phyloP scores from a whole-genome alignment of 2,113 vertebrate genomes.

The Tyto alba region DNA sequence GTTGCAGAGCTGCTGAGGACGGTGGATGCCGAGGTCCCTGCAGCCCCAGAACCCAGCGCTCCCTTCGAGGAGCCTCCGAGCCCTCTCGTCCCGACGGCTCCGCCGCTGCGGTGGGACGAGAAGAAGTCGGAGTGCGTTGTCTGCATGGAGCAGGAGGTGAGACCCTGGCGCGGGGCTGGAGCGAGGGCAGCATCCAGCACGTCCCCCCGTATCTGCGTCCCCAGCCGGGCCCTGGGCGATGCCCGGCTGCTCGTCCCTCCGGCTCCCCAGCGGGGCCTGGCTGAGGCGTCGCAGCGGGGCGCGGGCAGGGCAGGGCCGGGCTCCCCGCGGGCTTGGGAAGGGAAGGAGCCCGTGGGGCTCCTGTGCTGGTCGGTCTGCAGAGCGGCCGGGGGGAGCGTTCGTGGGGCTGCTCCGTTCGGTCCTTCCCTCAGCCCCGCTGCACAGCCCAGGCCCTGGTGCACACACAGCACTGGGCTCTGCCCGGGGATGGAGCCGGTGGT shows the following conservation, averaged over 20 bases:
- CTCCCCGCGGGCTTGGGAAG: background rate
- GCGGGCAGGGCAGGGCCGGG: background rate
- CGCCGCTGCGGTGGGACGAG: constrained; percentile 52
- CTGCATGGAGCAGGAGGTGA: constrained; percentile 91
- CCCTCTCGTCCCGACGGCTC: constrained; percentile 60
- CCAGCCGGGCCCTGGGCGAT: background rate
- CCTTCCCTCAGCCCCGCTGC: background rate
- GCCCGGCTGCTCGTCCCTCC: background rate
- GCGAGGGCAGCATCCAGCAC: background rate
- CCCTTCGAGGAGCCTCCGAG: background rate
- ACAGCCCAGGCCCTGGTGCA: background rate
- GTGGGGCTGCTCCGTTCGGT: fast-evolving
- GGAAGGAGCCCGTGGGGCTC: background rate
- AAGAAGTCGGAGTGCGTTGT: constrained; percentile 85
- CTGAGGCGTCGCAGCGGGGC: fast-evolving
- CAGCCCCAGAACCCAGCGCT: constrained; percentile 45
- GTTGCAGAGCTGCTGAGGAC: constrained; percentile 67
- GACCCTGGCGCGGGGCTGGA: background rate
- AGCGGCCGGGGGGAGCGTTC: fast-evolving
- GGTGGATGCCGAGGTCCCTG: background rate
- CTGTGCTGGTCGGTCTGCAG: fast-evolving
- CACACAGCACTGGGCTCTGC: background rate
- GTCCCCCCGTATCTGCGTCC: fast-evolving
- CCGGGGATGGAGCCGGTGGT: fast-evolving
- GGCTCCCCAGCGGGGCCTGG: fast-evolving